phyloP scores from a whole-genome alignment of 2,113 vertebrate species.

The Neodontobutis hainanensis region DNA sequence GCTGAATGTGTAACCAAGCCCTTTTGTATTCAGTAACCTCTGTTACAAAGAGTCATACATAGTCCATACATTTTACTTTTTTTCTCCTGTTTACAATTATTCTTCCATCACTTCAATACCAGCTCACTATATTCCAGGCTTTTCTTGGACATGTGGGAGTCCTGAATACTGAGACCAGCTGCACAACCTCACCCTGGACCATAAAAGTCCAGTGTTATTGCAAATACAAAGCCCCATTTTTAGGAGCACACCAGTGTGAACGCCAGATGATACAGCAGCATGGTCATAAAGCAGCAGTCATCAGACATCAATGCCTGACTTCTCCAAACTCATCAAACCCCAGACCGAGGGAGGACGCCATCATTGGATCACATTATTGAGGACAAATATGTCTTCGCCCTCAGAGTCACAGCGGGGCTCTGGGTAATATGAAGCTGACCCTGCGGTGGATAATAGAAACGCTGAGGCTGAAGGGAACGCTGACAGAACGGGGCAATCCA shows the following conservation, averaged over 20 bases:
- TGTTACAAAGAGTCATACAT: no score
- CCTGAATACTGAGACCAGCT: conserved; percentile 44
- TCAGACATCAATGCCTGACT: conserved; percentile 40
- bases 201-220: conserved; percentile 38
- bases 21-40: no score
- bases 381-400: conserved; percentile 59
- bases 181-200: conserved; percentile 49
- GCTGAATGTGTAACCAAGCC: no score
- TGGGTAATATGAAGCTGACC: conserved; percentile 57
- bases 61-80: no score
- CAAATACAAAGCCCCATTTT: conserved; percentile 38
- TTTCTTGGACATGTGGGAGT: no score
- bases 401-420: conserved; percentile 38
- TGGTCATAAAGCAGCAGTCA: conserved; percentile 28
- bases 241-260: conserved; percentile 29
- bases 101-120: no score
- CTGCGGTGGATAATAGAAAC: conserved; percentile 53
- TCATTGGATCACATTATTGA: conserved; percentile 44
- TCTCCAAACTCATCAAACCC: conserved; percentile 39
- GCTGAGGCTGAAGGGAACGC: conserved; percentile 53
- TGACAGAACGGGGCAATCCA: conserved; percentile 50
- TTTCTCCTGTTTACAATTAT: no score
- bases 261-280: conserved; percentile 47
- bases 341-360: conserved; percentile 12
- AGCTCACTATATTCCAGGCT: no score